Percentiles rank a stretch among this genome's conserved stretches.
These are phyloP conservation scores for Sycobia sp. DNA, from an alignment of 1,140 invertebrate genomes.

Conservation along the genomic window DNA sequence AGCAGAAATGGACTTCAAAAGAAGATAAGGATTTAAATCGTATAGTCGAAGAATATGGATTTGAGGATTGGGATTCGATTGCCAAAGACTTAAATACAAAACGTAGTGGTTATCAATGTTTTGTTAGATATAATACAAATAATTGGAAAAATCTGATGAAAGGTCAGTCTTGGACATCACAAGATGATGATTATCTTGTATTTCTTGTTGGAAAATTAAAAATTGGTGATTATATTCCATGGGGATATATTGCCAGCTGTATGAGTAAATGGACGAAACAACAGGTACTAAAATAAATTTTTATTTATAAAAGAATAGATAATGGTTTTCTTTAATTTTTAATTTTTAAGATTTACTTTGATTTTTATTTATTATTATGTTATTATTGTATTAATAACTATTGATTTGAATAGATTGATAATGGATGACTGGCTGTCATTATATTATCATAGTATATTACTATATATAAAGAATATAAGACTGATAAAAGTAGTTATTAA, in stretches of 20 bases:
- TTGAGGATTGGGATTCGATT: conserved; percentile 70
- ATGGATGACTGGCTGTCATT: too few relatives aligned
- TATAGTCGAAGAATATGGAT: conserved; percentile 58
- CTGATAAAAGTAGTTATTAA: too few relatives aligned
- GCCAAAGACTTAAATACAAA: conserved; percentile 63
- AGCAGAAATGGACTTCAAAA: conserved; percentile 63
- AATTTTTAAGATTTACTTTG: too few relatives aligned
- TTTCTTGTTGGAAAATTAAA: conserved; percentile 63
- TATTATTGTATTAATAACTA: too few relatives aligned
- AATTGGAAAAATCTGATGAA: conserved; percentile 45
- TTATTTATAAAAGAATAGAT: too few relatives aligned
- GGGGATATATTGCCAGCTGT: conserved; percentile 66
- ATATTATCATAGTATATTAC: too few relatives aligned
- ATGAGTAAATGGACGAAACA: conserved; percentile 67
- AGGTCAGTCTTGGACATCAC: conserved; percentile 61
- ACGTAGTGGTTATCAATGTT: conserved; percentile 71
- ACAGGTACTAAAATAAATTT: conserved; percentile 57
- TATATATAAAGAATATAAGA: too few relatives aligned
- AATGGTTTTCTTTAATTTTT: too few relatives aligned
- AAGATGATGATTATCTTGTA: conserved; percentile 66
- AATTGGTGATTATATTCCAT: conserved; percentile 69
- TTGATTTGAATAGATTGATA: too few relatives aligned
- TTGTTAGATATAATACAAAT: conserved; percentile 67
- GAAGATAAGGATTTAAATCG: conserved; percentile 64
- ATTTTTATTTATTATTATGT: too few relatives aligned